Base-by-base conservation (phyloP, 2,888 invertebrate species). In the Anthoptus insignis region DNA sequence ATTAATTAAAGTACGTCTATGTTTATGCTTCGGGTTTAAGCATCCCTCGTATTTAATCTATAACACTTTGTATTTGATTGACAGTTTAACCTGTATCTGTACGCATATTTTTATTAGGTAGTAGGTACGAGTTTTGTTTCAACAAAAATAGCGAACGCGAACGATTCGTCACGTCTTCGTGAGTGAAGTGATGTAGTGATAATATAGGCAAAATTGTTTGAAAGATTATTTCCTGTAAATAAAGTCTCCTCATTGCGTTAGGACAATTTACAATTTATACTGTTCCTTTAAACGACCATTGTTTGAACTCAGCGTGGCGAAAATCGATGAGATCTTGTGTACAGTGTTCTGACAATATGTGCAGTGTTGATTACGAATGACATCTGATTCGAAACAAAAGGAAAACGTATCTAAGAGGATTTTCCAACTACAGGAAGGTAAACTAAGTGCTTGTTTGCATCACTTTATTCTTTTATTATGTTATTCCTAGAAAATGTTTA, bases 291-390 rank as follows among this genome's bases (percentile, higher is more conserved):
- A 61, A 65, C 72, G 74, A 64, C 75, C 71, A 76, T 66, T 77
- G 77, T 82, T 79, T 78, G 74, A 72, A 77, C 73, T 76, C 80
- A 70, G 74, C 80, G 81, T 80, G 80, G 74, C 80, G 73, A 79
- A 81, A 83, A 82, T 81, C 79, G 82, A 82, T 79, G 81, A 78
- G 80, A 81, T 83, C 81, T 79, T 76, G 87, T 86, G 81, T 86
- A 69, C 71, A 76, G 78, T 81, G 73, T 74, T 74, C 67, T 71
- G 74, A 87, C 89, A 90, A 86, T 89, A 90, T 91, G 91, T 89
- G 88, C 83, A 83, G 82, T 85, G 89, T 88, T 91, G 87, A 89
- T 88, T 89, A 88, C 90, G 86, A 84, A 88, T 91, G 91, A 89
- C 89, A 88, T 89, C 87, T 89, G 84, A 75, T 86, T 77, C 72